phyloP scores from a whole-genome alignment of 2,888 invertebrate species.

The Lutraria lutraria region DNA sequence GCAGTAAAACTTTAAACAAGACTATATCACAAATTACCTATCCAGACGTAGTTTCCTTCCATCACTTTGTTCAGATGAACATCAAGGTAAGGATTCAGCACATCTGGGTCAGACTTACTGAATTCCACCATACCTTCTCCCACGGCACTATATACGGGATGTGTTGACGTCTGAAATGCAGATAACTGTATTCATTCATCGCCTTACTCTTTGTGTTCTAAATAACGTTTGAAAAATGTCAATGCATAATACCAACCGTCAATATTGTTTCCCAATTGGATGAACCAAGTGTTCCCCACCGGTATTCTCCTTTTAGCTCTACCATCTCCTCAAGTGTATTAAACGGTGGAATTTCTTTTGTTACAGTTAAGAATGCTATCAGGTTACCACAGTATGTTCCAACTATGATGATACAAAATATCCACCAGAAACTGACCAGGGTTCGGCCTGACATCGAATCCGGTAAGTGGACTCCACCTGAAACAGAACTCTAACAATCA shows the following conservation, averaged over 20 bases:
- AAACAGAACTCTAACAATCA: too few species aligned
- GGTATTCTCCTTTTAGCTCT: slow-evolving; percentile 66
- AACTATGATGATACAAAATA: slow-evolving; percentile 77
- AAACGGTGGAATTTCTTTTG: slow-evolving; percentile 76
- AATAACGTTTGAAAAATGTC: too few species aligned
- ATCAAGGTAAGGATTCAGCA: neutral
- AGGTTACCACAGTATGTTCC: slow-evolving; percentile 83
- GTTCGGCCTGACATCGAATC: slow-evolving; percentile 73
- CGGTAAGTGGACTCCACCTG: slow-evolving; percentile 49
- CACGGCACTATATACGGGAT: slow-evolving; percentile 17
- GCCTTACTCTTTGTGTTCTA: too few species aligned
- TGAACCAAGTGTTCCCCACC: slow-evolving; percentile 74
- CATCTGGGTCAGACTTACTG: slow-evolving; percentile 65
- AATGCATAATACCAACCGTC: slow-evolving; percentile 60
- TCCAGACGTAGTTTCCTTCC: slow-evolving; percentile 48
- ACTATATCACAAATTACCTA: slow-evolving; percentile 22
- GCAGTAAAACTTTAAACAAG: too few species aligned
- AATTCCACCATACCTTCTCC: slow-evolving; percentile 53
- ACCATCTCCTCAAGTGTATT: slow-evolving; percentile 74
- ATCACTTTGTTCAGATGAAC: slow-evolving; percentile 39
- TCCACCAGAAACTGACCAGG: slow-evolving; percentile 75
- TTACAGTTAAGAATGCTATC: slow-evolving; percentile 83
- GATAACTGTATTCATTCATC: neutral
- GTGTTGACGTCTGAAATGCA: slow-evolving; percentile 3
- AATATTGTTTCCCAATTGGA: slow-evolving; percentile 63